Evolutionary conservation across 2,113 vertebrate species (phyloP), one percentile per base, ranked within the genome.

Genomic region (Uropsilus gracilis): DNA sequence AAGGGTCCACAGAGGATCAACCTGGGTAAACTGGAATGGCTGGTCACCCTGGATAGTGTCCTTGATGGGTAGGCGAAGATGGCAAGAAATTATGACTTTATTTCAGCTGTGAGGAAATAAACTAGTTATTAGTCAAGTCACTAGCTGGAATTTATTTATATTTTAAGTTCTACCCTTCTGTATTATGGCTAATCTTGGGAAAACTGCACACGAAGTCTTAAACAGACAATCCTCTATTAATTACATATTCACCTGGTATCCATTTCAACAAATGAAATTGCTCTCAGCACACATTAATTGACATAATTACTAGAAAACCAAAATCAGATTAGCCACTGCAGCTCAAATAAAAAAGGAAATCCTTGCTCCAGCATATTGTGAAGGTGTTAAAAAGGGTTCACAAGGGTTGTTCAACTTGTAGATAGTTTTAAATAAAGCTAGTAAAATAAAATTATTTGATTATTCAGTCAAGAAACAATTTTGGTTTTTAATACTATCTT

Each of bases 341-440:
- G 93, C 89, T 96, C 84, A 94, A 96, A 95, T 89, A 88, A 77
- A 90, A 86, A 72, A 77, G 97, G 68, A 97, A 96, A 96, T 89
- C 64, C 82, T 75, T 88, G 66, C 93, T 95, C 82, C 88, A 97
- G 95, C 68, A 97, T 97, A 98, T 95, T 97, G 69, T 76, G 89
- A 46, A 96, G 88, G 61, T 89, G 81, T 95, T 68, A n/a, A 89
- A 91, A 96, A 96, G 92, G 46, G 7, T 80, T 97, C 76, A 80
- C 95, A 94, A 98, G 97, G 44, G 46, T 92, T 97, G 73, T 97
- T 98, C 89, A 92, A 91, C 78, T 96, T 92, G 94, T 96, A 98
- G 93, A 94, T 83, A 92, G 48, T 97, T 98, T 98, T 97, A 97
- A 97, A 97, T 95, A 96, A 97, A 97, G 69, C 92, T 97, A 97